These are phyloP conservation scores for Bombus confusus DNA, from an alignment of 1,140 invertebrate species.

Conservation along the genomic window DNA sequence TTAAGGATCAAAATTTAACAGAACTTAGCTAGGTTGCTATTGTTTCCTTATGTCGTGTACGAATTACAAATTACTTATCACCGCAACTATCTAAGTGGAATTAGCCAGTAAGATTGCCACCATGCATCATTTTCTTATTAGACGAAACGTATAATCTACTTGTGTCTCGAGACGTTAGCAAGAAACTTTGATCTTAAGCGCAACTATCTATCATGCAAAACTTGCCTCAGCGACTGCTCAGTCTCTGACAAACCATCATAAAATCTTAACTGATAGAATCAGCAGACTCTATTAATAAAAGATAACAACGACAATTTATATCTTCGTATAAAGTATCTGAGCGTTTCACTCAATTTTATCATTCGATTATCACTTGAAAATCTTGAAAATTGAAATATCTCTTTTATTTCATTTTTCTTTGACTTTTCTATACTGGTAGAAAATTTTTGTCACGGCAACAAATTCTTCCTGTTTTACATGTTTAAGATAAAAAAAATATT, in stretches of 20 bases:
- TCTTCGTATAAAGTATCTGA: not conserved
- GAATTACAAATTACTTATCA: conserved; percentile 10
- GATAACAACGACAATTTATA: not conserved
- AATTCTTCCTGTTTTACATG: not conserved
- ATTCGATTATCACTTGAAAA: too few relatives aligned
- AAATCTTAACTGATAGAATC: not conserved
- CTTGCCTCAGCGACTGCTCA: not conserved
- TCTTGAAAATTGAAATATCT: not conserved
- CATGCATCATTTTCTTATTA: conserved; percentile 21
- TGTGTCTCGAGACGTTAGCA: not conserved
- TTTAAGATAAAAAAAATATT: too few relatives aligned
- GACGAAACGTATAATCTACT: conserved; percentile 16
- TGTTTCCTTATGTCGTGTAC: not conserved
- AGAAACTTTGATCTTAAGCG: conserved; percentile 3
- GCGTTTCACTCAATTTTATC: not conserved
- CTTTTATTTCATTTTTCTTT: not conserved
- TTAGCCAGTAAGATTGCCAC: not conserved
- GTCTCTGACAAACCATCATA: not conserved
- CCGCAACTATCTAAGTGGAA: conserved; percentile 14
- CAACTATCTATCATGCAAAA: conserved; percentile 13
- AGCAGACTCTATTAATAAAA: not conserved
- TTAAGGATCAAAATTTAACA: not conserved
- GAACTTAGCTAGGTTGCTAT: not conserved
- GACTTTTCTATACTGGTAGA: not conserved
- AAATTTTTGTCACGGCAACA: not conserved